These are phyloP conservation scores for Sepioteuthis lessoniana DNA, from an alignment of 2,888 invertebrate genomes.

Conservation along the genomic window DNA sequence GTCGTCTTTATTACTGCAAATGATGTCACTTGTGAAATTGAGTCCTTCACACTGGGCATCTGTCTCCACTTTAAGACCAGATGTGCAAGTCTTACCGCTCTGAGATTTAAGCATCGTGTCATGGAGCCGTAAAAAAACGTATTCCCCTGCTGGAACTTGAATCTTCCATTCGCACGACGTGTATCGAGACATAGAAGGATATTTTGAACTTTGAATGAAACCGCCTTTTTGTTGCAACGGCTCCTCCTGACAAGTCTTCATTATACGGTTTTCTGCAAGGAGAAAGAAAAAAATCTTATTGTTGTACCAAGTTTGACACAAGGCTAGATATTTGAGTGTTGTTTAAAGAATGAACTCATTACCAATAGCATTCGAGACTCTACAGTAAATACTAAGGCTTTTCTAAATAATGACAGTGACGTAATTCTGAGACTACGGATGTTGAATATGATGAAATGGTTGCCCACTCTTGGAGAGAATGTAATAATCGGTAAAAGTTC, in stretches of 20 bases:
- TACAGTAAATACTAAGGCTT: no score
- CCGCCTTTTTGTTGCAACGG: background rate
- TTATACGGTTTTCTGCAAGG: conserved; percentile 34
- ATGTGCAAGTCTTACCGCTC: background rate
- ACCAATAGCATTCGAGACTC: no score
- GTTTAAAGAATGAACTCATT: no score
- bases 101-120: background rate
- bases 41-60: background rate
- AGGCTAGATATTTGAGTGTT: no score
- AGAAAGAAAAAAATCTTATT: background rate
- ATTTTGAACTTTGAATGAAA: conserved; percentile 39
- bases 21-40: conserved; percentile 35
- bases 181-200: background rate
- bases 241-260: background rate
- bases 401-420: no score
- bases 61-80: background rate
- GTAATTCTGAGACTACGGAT: no score
- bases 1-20: background rate
- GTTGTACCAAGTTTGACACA: no score
- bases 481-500: no score
- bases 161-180: conserved; percentile 24
- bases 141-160: background rate
- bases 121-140: background rate
- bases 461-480: no score
- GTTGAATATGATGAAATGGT: no score